Percentiles rank a stretch among this genome's conserved stretches.
Conservation (phyloP, 2,888 invertebrate species). For the Drosophila affinis region DNA sequence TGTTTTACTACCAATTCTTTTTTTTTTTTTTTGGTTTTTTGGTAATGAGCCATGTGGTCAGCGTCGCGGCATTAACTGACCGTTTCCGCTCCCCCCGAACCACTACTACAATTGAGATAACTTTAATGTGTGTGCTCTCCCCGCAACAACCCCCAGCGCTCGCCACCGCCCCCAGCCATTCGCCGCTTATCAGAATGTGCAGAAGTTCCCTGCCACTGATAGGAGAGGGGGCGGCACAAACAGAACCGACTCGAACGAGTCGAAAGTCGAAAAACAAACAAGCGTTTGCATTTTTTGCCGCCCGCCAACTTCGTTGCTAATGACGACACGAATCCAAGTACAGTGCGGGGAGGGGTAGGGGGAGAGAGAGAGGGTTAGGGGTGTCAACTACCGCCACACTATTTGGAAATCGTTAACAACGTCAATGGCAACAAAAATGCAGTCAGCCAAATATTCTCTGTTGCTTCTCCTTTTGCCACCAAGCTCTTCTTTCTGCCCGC, state of each 20-base stretch:
- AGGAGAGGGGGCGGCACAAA: constrained; percentile 24
- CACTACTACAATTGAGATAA: constrained; percentile 29
- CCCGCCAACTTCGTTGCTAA: constrained; percentile 48
- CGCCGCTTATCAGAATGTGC: constrained; percentile 39
- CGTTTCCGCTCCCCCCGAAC: constrained; percentile 13
- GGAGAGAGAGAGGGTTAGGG: background rate
- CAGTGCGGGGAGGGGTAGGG: background rate
- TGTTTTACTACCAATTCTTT: background rate
- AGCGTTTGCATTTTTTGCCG: constrained; percentile 25
- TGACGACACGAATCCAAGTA: constrained; percentile 41
- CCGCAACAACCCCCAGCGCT: no score
- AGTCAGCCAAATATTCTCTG: constrained; percentile 9
- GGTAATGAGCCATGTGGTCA: constrained; percentile 50
- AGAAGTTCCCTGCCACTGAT: constrained; percentile 41
- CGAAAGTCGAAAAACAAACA: constrained; percentile 47
- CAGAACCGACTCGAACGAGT: constrained; percentile 38
- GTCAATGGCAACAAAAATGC: constrained; percentile 57
- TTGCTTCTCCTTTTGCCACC: constrained; percentile 1
- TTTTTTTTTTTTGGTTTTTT: background rate
- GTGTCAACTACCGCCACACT: constrained; percentile 35
- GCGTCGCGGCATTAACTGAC: constrained; percentile 36
- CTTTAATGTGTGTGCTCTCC: constrained; percentile 18
- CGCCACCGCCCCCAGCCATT: no score
- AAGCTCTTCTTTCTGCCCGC: background rate
- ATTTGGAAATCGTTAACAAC: constrained; percentile 74